These are phyloP conservation scores for Drosophila aff. DNA, from an alignment of 1,140 invertebrate species.

Conservation along the genomic window DNA sequence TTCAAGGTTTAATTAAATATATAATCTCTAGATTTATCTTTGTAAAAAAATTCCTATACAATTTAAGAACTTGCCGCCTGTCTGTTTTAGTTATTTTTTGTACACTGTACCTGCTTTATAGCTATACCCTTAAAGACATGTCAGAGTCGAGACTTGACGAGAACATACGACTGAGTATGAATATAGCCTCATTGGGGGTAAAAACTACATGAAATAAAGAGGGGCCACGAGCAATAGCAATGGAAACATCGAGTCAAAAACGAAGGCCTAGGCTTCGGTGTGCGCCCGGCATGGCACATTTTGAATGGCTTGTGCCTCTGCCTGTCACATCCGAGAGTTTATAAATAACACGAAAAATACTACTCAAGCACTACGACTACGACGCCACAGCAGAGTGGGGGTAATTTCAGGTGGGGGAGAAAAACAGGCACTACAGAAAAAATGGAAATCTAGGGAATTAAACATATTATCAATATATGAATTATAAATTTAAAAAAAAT, in stretches of 20 bases:
- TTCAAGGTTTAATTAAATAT: neutral
- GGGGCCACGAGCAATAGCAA: conserved; percentile 12
- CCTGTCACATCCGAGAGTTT: conserved; percentile 60
- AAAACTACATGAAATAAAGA: neutral
- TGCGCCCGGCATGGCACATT: conserved; percentile 45
- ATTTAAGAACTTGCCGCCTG: too few species aligned
- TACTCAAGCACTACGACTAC: conserved; percentile 52
- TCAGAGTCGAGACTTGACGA: conserved; percentile 35
- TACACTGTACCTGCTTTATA: neutral
- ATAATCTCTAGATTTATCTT: neutral
- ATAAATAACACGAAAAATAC: conserved; percentile 72
- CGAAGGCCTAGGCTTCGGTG: conserved; percentile 26
- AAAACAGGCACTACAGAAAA: conserved; percentile 1
- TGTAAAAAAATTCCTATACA: too few species aligned
- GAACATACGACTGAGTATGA: conserved; percentile 48
- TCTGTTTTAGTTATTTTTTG: too few species aligned
- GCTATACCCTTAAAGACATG: conserved; percentile 4
- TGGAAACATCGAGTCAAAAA: conserved; percentile 17
- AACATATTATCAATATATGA: too few species aligned
- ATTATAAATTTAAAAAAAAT: neutral
- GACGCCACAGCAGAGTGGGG: neutral
- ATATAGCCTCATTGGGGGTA: conserved; percentile 20
- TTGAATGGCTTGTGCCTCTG: conserved; percentile 55
- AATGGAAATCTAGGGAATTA: neutral
- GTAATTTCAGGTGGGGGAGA: conserved; percentile 20